Base-by-base conservation (phyloP, 2,113 vertebrate species). In the Solea solea region DNA sequence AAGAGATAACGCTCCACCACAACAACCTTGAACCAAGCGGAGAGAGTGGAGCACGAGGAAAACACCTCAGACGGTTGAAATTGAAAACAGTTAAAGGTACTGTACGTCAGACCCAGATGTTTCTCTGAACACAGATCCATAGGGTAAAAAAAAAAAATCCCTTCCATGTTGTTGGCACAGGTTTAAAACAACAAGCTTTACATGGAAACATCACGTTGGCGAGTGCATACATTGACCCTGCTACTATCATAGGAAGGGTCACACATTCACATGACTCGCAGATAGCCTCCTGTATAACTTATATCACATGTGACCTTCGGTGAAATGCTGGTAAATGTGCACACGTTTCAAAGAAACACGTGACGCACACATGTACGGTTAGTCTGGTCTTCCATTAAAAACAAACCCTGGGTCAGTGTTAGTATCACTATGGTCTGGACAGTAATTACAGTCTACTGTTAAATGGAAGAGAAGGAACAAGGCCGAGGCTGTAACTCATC, bases 1-100 rank as follows among this genome's bases (percentile, higher is more conserved):
- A 13, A 10, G 42, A 71, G 72, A 77, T 83, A 80, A 73, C 64
- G 62, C 28, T 9, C 12, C 7, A 16, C 51, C 63, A 74, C 63
- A 72, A 52, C 66, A 78, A 16, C 73, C 77, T 81, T 63, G 64
- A 81, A 57, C 71, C 48, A 7, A 25, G 16, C 40, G 13, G 5
- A n/a, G 48, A 51, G 34, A 34, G 34, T 34, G 5, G 34, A 8
- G 0, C 25, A 51, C 8, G 12, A 54, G 0, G 10, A 42, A 52
- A 28, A 48, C 9, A 12, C 39, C 15, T 15, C 16, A 13, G 53
- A 58, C 3, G 1, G 45, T 16, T 13, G 13, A n/a, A 40, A 27
- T 11, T 5, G 56, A 27, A 44, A 61, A 62, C 34, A 34, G 34
- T 34, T 34, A 34, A 34, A 34, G 5, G 34, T 34, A 34, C 34